Percentiles rank a stretch among this genome's conserved stretches.
These are phyloP conservation scores for Hydrolagus affinis DNA, from an alignment of 2,113 vertebrate species.

Conservation along the genomic window DNA sequence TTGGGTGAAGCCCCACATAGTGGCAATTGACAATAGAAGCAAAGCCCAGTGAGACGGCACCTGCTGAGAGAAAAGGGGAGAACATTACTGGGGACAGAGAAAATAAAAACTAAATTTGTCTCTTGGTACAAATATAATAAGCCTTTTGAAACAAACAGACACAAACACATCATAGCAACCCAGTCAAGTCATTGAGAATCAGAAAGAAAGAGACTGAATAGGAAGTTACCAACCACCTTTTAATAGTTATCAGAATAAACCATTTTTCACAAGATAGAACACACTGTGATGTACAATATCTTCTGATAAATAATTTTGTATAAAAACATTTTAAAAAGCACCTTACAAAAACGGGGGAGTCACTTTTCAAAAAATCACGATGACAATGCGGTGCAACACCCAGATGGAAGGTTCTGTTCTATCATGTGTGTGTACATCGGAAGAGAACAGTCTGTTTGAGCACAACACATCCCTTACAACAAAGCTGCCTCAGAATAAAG, in stretches of 20 bases:
- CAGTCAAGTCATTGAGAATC: too few relatives aligned
- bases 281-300: neutral
- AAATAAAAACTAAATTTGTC: too few relatives aligned
- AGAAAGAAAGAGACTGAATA: too few relatives aligned
- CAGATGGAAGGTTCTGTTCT: neutral
- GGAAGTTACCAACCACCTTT: neutral
- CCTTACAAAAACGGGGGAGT: constrained; percentile 13
- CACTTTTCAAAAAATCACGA: neutral
- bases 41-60: too few relatives aligned
- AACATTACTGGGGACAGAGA: too few relatives aligned
- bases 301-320: constrained; percentile 29
- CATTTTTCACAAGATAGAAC: constrained; percentile 25
- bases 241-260: constrained; percentile 26
- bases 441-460: neutral
- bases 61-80: too few relatives aligned
- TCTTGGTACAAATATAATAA: too few relatives aligned
- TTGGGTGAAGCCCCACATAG: too few relatives aligned
- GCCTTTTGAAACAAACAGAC: too few relatives aligned
- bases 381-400: neutral
- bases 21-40: too few relatives aligned
- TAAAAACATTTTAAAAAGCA: constrained; percentile 24
- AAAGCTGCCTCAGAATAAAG: neutral
- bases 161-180: too few relatives aligned
- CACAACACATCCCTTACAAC: neutral
- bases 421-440: neutral